Base-by-base conservation (phyloP, 1,140 invertebrate species). In the Kradibia gibbosae region DNA sequence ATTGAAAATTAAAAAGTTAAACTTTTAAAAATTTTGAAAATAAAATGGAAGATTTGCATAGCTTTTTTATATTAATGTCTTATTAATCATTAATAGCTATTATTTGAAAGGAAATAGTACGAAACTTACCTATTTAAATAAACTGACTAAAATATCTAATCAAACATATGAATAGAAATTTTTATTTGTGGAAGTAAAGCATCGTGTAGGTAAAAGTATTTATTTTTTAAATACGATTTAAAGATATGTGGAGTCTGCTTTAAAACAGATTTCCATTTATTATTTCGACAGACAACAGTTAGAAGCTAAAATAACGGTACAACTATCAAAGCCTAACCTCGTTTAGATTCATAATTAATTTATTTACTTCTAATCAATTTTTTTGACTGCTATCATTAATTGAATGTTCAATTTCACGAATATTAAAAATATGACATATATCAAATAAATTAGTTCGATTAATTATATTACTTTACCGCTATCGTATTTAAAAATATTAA, bases 21-120 rank as follows among this genome's bases (percentile, higher is more conserved):
- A 70, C 8, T n/a, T 42, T 70, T 70, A 31, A n/a, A 42, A 34
- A 42, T n/a, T 20, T 70, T 8, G 42, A 70, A 60, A 10, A 55
- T 20, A 55, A 55, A 34, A 60, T 34, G n/a, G 20, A 2, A 28
- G 60, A 75, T 75, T 60, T 75, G 53, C 73, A 13, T 75, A 60
- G 42, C 20, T 34, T 13, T 10, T 74, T 53, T 17, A 48, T 48
- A 15, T 45, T 13, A 13, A 10, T 70, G 13, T 0, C 36, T 25
- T 39, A n/a, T n/a, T 15, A n/a, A n/a, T n/a, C n/a, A n/a, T n/a
- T n/a, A n/a, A n/a, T n/a, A n/a, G n/a, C n/a, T n/a, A n/a, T n/a
- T n/a, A n/a, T n/a, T n/a, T n/a, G n/a, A n/a, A n/a, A n/a, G n/a
- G n/a, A n/a, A n/a, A n/a, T n/a, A n/a, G n/a, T n/a, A n/a, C n/a